Evolutionary conservation across 2,113 vertebrate genomes (phyloP), one percentile per base, ranked within the genome.

Genomic region (Dissostichus mawsoni): DNA sequence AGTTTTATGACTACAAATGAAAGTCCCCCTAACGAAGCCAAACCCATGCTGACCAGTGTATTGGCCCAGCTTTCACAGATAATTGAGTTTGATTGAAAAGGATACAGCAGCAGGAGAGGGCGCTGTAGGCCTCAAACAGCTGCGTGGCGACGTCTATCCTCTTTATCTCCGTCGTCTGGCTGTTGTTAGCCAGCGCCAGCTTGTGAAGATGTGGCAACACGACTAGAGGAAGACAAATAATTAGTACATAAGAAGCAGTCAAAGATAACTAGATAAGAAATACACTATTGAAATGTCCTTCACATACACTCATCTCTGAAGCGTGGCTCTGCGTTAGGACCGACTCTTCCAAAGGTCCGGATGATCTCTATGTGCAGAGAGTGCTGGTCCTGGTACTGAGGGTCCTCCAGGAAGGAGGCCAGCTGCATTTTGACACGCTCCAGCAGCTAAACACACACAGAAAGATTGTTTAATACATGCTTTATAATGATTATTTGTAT

Each of bases 71-170:
- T 74, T 44, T 25, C 52, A 58, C 11, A 25, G 45, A 41, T 4
- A 13, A 25, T 14, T 29, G 53, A 18, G 11, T 41, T 5, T 20
- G 50, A 78, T 59, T 59, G 53, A 33, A 69, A 96, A 98, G 97
- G 98, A 99, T 99, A 99, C 98, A 99, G 84, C 98, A 99, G 92
- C 98, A 99, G 93, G 98, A 99, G 75, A 99, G 97, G 79, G 98
- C 98, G 77, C 98, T 99, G 94, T 99, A 99, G 89, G 98, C 97
- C 92, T 99, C 98, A 81, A 99, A 99, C 83, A 99, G 95, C 91
- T 99, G 97, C 8, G 95, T 97, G 23, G 98, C 98, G 0, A 99
- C 96, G 86, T 99, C 98, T 80, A 99, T 94, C 91, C 97, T 95
- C 92, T 99, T 99, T 62, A 88, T 96, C 86, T 99, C 98, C 87